Evolutionary conservation across 2,113 vertebrate species (phyloP).

Genomic region (Cavia porcellus): DNA sequence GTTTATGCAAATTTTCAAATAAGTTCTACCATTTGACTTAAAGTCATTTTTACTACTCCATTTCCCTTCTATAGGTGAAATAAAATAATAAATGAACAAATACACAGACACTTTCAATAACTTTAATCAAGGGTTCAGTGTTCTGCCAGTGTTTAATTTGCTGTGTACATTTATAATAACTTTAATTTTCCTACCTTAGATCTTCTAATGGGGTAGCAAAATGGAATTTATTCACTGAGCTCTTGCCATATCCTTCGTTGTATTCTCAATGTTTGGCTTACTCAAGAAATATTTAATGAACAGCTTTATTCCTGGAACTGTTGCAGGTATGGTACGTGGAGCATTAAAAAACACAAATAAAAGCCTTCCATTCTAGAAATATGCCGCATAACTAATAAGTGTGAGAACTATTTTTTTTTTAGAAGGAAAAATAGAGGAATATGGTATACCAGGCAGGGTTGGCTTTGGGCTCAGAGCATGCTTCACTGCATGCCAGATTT

Average conservation of each 20-base stretch:
- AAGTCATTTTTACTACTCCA: background rate
- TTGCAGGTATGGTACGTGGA: background rate
- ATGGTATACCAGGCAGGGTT: background rate
- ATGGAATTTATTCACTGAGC: background rate
- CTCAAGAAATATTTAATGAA: background rate
- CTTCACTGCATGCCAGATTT: background rate
- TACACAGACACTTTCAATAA: background rate
- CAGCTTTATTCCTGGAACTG: background rate
- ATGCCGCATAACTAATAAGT: background rate
- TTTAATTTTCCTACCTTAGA: background rate
- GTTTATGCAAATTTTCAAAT: constrained; percentile 13
- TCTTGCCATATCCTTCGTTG: background rate
- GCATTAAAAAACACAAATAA: background rate
- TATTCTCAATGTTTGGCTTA: background rate
- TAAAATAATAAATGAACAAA: background rate
- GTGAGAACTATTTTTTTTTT: background rate
- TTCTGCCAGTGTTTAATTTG: background rate
- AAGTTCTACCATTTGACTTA: background rate
- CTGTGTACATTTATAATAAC: background rate
- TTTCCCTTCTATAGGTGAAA: background rate
- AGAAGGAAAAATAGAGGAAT: background rate
- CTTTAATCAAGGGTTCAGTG: background rate
- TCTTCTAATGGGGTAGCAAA: background rate
- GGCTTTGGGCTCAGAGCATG: background rate
- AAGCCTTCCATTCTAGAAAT: background rate